Percentiles rank a stretch among this genome's conserved stretches.
These are phyloP conservation scores for Drosophila subpulchrella DNA, from an alignment of 1,140 invertebrate genomes.

Conservation along the genomic window DNA sequence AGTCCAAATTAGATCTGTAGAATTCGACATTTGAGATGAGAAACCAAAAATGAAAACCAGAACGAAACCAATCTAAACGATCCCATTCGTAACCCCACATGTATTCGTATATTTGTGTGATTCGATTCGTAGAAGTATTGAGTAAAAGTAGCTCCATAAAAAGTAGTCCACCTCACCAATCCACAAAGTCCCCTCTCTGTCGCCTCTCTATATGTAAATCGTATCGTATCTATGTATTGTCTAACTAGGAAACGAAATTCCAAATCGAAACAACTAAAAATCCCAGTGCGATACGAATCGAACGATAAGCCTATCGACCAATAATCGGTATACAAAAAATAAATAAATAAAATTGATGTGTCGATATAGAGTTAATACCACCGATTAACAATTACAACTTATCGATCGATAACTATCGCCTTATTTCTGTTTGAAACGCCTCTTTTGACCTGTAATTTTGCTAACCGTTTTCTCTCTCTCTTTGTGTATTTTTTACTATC, in stretches of 20 bases:
- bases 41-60: conserved; percentile 4
- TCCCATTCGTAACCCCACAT: conserved; percentile 60
- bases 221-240: conserved; percentile 57
- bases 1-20: conserved; percentile 35
- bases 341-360: neutral
- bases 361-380: neutral
- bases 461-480: conserved; percentile 75
- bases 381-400: conserved; percentile 5
- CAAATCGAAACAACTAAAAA: conserved; percentile 48
- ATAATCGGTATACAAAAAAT: neutral
- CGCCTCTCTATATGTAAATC: conserved; percentile 34
- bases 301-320: conserved; percentile 9
- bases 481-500: conserved; percentile 74
- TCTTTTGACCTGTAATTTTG: conserved; percentile 70
- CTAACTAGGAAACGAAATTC: conserved; percentile 71
- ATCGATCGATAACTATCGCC: conserved; percentile 56
- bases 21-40: conserved; percentile 15
- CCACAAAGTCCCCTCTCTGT: conserved; percentile 44
- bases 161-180: conserved; percentile 34
- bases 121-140: conserved; percentile 61
- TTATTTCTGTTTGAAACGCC: conserved; percentile 53
- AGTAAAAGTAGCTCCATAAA: conserved; percentile 56
- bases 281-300: conserved; percentile 45
- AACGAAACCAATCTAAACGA: conserved; percentile 11
- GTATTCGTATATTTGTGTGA: conserved; percentile 69